Evolutionary conservation across 2,888 invertebrate species (phyloP).

Genomic region (Oithona nana): DNA sequence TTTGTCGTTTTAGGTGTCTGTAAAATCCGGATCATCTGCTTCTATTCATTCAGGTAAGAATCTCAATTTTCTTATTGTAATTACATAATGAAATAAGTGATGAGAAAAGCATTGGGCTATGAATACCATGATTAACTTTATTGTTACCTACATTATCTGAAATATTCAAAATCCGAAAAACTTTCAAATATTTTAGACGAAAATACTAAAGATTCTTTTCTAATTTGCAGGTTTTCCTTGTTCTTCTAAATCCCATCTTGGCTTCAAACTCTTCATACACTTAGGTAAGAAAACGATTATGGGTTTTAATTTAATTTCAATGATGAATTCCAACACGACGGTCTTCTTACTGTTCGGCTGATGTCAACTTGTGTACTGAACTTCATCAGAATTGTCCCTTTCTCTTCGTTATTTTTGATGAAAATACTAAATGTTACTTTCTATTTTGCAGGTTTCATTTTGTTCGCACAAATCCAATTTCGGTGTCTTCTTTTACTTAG

Average conservation of each 20-base stretch:
- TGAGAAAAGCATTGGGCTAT: neutral
- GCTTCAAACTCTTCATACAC: no score
- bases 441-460: neutral
- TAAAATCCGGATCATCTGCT: neutral
- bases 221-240: no score
- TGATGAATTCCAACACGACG: conserved; percentile 15
- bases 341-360: conserved; percentile 6
- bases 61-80: neutral
- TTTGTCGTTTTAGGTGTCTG: neutral
- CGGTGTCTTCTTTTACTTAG: neutral
- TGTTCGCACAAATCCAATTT: no score
- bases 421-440: no score
- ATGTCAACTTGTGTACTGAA: conserved; percentile 7
- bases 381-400: neutral
- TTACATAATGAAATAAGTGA: neutral
- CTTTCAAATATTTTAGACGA: no score
- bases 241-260: no score
- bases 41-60: neutral
- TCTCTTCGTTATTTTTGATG: no score
- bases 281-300: no score
- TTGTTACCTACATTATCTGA: neutral
- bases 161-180: neutral
- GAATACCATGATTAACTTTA: neutral
- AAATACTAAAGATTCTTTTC: no score
- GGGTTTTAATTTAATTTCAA: no score